Evolutionary conservation across 2,797 vertebrate species (phyloP), one percentile per base, ranked within the genome.

Genomic region (Apodemus agrarius): DNA sequence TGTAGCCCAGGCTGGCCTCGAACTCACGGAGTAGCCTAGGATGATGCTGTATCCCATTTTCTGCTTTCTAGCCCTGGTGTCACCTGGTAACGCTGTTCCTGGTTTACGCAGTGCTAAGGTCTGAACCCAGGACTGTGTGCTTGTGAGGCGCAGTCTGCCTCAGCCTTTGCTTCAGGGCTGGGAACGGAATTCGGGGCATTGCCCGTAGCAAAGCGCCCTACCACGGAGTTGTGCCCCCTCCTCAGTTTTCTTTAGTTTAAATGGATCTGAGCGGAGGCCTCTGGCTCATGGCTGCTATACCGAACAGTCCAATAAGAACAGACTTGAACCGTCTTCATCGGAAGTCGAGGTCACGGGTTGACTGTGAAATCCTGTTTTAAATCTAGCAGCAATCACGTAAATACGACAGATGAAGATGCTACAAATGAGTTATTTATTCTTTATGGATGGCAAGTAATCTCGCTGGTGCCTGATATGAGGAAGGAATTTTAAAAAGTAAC

Each of bases 381-480:
- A 59, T 85, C 80, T 80, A 91, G 89, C 65, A 67, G 67, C 40
- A 49, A 79, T 86, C 78, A 43, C 24, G 49, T 65, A 31, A 67
- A 43, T 12, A n/a, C n/a, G n/a, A n/a, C n/a, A n/a, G 84, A 86
- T 4, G 46, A 46, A 90, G 24, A 22, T 10, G 75, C n/a, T 17
- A 29, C 12, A 61, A 31, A 54, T 0, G 19, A 80, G 6, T 59
- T 90, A 19, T 49, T 46, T 84, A 84, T 54, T 74, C 90, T 84
- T 61, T 49, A 40, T 84, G 83, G 54, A 63, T 63, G 72, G 83
- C 63, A 86, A 91, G 79, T 12, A 21, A 24, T 26, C 43, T 17
- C 26, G 3, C 34, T 79, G 54, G 54, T 5, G 17, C 29, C 46
- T 89, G 59, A 17, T 80, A 31, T 34, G 46, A 57, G 87, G 43